A percentile compares a stretch with the other conserved stretches of the same genome.
Evolutionary conservation across 2,797 vertebrate species (phyloP).

Genomic region (Lacerta bilineata): DNA sequence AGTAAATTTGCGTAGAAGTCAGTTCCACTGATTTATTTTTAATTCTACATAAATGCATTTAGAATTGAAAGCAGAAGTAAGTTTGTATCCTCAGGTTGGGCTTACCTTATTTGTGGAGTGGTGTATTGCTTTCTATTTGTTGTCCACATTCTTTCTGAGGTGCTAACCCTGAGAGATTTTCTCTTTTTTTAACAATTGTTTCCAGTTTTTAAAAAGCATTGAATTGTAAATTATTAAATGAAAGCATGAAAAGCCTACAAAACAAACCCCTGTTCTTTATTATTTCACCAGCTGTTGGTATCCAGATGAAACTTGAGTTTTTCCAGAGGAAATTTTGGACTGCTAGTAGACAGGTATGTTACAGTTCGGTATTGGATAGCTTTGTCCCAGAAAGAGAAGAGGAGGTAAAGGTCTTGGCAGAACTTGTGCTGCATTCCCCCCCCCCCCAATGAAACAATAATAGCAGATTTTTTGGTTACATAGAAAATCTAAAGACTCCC

Average conservation of each 20-base stretch:
- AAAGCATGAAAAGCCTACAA: conserved; percentile 48
- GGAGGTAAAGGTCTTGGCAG: neutral
- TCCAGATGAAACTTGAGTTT: conserved; percentile 99
- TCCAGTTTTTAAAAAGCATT: conserved; percentile 17
- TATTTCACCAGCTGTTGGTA: conserved; percentile 92
- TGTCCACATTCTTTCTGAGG: neutral
- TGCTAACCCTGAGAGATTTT: neutral
- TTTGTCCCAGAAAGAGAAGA: neutral
- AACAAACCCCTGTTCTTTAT: conserved; percentile 54
- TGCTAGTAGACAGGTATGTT: conserved; percentile 95
- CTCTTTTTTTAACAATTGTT: conserved; percentile 14
- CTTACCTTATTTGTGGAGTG: neutral
- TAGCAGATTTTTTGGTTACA: neutral
- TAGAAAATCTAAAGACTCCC: neutral
- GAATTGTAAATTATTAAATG: conserved; percentile 47
- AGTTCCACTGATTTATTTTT: neutral
- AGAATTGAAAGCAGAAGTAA: neutral
- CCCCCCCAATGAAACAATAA: neutral
- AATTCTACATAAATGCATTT: neutral
- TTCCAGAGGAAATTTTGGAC: conserved; percentile 99
- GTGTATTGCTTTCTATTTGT: conserved; percentile 13
- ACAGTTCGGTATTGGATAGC: conserved; percentile 24
- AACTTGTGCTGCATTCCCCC: conserved; percentile 2
- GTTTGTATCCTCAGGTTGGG: neutral
- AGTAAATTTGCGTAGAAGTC: neutral